phyloP scores from a whole-genome alignment of 2,113 vertebrate species.

The Anhinga anhinga region DNA sequence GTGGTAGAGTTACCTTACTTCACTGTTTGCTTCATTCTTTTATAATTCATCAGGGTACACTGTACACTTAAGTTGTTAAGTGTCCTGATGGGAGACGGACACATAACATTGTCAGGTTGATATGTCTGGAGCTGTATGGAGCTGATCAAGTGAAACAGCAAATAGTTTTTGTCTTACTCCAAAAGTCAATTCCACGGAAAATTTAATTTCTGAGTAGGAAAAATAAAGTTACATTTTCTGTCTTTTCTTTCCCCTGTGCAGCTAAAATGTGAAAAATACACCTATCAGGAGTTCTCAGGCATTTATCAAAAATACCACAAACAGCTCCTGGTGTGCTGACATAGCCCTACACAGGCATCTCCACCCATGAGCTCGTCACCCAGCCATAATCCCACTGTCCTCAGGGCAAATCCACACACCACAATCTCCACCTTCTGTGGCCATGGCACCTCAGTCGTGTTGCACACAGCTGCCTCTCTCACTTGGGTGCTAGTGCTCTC shows the following conservation, averaged over 20 bases:
- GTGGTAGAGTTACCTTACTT: background rate
- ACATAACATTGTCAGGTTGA: background rate
- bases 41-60: background rate
- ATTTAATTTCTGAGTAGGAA: background rate
- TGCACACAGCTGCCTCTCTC: background rate
- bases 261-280: background rate
- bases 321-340: background rate
- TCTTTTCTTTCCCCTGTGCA: background rate
- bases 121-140: background rate
- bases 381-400: background rate
- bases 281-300: background rate
- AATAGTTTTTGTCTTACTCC: background rate
- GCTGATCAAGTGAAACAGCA: background rate
- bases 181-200: background rate
- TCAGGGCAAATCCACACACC: background rate
- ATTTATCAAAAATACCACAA: background rate
- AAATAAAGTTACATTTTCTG: background rate
- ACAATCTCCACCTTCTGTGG: background rate
- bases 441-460: fast-evolving
- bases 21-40: background rate
- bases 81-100: background rate
- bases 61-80: background rate
- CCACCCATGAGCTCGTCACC: background rate
- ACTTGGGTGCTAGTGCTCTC: background rate
- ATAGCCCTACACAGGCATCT: background rate